Evolutionary conservation across 2,888 invertebrate genomes (phyloP).

Genomic region (Tricholauxania praeusta): DNA sequence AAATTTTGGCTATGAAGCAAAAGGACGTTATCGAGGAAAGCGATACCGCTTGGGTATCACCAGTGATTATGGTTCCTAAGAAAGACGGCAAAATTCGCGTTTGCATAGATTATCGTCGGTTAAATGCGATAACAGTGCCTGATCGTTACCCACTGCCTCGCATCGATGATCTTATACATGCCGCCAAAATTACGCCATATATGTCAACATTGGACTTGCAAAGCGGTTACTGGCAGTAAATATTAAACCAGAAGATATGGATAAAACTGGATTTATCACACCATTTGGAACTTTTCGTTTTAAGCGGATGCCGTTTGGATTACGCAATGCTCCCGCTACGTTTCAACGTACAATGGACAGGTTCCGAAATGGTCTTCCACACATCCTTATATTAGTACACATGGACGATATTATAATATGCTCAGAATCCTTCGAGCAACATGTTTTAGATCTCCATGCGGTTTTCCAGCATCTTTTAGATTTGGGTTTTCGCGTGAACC

Average conservation of each 20-base stretch:
- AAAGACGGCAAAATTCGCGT: constrained; percentile 43
- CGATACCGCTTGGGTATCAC: constrained; percentile 39
- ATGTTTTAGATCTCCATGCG: background rate
- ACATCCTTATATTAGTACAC: background rate
- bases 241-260: background rate
- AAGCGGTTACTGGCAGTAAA: constrained; percentile 1
- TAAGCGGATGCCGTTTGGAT: too few species aligned
- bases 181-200: background rate
- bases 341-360: too few species aligned
- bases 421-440: too few species aligned
- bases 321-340: too few species aligned
- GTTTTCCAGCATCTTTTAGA: too few species aligned
- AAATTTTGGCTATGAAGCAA: too few species aligned
- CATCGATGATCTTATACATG: constrained; percentile 54
- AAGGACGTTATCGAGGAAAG: too few species aligned
- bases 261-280: too few species aligned
- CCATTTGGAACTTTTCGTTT: too few species aligned
- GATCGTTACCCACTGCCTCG: constrained; percentile 51
- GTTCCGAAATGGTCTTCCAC: too few species aligned
- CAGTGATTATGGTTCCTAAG: constrained; percentile 54
- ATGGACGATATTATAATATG: background rate
- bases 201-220: background rate
- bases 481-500: background rate
- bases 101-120: constrained; percentile 54
- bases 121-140: constrained; percentile 46